Base-by-base conservation (phyloP, 2,797 vertebrate species). In the Tiaroga cobitis region DNA sequence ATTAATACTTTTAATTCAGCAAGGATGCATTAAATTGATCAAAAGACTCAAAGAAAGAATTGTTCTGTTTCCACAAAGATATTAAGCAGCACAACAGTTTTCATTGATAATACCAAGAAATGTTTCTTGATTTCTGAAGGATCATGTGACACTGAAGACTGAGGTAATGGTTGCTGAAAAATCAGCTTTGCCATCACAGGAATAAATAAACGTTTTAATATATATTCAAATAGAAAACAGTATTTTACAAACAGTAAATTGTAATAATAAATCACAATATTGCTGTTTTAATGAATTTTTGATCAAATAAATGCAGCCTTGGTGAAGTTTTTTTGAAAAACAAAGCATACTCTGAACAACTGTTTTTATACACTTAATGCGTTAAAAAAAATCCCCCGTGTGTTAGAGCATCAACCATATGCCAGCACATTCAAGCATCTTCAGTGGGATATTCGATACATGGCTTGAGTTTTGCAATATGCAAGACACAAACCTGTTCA, bases 401-500 rank as follows among this genome's bases (percentile, higher is more conserved):
- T 39, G 5, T 34, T 15, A 39, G 6, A 37, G 11, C 32, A 37
- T 56, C 6, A 15, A 34, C 37, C 15, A 70, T 49, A 72, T 54
- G 43, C 61, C 10, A 65, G 16, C 67, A 29, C 41, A 41, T 41
- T 63, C 32, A 41, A 49, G 4, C 32, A 69, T 10, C 74, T 56
- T 39, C 41, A 29, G 26, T 54, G 56, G 34, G 19, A 83, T 75
- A 68, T 77, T 70, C 26, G 26, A 83, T 76, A 85, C 59, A 32
- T 16, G 76, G 65, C 73, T 73, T 18, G 72, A 34, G 73, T 67
- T 68, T 46, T 73, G 59, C n/a, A 81, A 9, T 68, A 29, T 68
- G 26, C 46, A 18, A 63, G 29, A 7, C 18, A 63, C 37, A 84
- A 92, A 93, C 93, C 89, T 70, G 92, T 92, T 93, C 70, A 1